Evolutionary conservation across 2,113 vertebrate genomes (phyloP), one percentile per base, ranked within the genome.

Genomic region (Ciconia maguari): DNA sequence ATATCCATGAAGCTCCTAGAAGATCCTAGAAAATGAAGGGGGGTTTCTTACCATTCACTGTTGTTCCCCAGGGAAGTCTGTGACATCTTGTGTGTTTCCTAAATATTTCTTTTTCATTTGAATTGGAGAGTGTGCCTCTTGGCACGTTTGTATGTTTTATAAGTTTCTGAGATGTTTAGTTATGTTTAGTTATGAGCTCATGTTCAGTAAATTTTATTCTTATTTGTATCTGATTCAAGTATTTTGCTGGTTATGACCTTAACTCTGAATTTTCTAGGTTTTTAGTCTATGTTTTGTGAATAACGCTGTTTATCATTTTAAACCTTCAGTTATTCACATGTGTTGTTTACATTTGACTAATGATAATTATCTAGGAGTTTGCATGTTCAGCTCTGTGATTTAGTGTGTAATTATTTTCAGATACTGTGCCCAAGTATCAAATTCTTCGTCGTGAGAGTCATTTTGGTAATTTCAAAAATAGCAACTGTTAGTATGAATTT

Each of bases 381-480:
- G 2, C 16, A 32, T 79, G 32, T 84, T 84, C 25, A 24, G 4
- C 13, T 82, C 42, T 68, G 25, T 78, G 14, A 68, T 72, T 64
- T 11, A 46, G 5, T 57, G 9, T 62, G 25, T 41, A 60, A 27
- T 58, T 86, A 36, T n/a, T 90, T 42, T 90, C 54, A 42, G 25
- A 34, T 66, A 36, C 24, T 68, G n/a, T 51, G 25, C 21, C 15
- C 8, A 95, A 95, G 80, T 94, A 94, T 95, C 95, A 95, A 89
- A 96, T 94, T 94, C 91, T 95, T 96, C 74, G 81, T 91, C 26
- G 16, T 6, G 29, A 97, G 46, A 69, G 38, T 78, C 18, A 92
- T 96, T 97, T 96, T 95, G 89, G 83, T 93, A 57, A 95, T 96
- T 97, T 97, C 46, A 94, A 90, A 72, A 57, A 46, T 64, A 90